Base-by-base conservation (phyloP, 2,888 invertebrate genomes). In the Pasiphila rectangulata region DNA sequence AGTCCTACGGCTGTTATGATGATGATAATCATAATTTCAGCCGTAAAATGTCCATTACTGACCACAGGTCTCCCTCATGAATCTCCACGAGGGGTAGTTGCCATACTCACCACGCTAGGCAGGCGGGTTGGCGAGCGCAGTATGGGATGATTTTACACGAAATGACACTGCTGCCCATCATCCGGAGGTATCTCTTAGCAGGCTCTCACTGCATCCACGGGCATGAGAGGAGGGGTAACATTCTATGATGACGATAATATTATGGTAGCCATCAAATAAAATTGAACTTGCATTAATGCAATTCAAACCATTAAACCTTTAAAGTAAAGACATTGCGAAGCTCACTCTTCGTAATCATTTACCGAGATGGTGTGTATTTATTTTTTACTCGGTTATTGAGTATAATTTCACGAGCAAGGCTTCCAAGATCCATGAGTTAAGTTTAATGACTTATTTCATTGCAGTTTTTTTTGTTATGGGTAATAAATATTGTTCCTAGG, bases 351-450 rank as follows among this genome's bases (percentile, higher is more conserved):
- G 59, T 63, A 63, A 66, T 63, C 60, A 61, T 45, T 61, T 56
- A 53, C 54, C 49, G 45, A 46, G 59, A 66, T 66, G 67, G 67
- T 64, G 60, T 63, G 67, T 72, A 69, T 71, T 71, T 69, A 67
- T 69, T 72, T 72, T 75, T 75, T 73, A 67, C 61, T 55, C 46
- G 51, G 59, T 59, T 58, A 64, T 66, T 64, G 62, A 63, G 62
- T 66, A 70, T 72, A 75, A 75, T 75, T 70, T 65, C 42, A 57
- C 57, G 58, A 50, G 46, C 46, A 47, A 49, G 32, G 51, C 48
- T 53, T 51, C 43, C 42, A 42, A 50, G 21, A 47, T 44, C 54
- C 58, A 62, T 57, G 54, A 51, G 49, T 48, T 46, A 44, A 43
- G 32, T 54, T 51, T 56, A 51, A 53, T 55, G 51, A 55, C 56